phyloP scores from a whole-genome alignment of 30 jellyfish, hydroid and myxozoan genomes.

The Aurelia aurita region DNA sequence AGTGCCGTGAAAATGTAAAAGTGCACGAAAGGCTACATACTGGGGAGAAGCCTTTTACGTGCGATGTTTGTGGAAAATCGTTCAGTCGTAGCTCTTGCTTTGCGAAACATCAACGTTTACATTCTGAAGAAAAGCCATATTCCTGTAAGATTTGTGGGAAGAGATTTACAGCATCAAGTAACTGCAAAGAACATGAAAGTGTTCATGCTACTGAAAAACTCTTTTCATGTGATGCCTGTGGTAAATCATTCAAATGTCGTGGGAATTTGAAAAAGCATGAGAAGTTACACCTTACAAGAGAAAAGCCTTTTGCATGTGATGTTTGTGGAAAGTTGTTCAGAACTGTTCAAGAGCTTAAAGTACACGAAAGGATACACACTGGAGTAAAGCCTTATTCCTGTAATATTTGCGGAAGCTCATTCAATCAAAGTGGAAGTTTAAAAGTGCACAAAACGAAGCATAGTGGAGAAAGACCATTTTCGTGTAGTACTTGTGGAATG shows the following conservation, averaged over 20 bases:
- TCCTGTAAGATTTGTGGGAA: constrained; percentile 56
- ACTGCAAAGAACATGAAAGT: not conserved
- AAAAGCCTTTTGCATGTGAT: no score
- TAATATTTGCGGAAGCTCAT: no score
- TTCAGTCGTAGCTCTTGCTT: constrained; percentile 39
- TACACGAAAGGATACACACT: no score
- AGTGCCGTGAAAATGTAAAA: not conserved
- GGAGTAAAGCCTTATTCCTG: no score
- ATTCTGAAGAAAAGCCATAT: constrained; percentile 42
- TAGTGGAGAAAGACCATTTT: no score
- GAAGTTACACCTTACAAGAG: not conserved
- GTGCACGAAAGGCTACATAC: constrained; percentile 36
- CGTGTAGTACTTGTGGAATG: no score
- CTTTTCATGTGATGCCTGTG: constrained; percentile 4
- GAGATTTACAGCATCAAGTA: constrained; percentile 15
- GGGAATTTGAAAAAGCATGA: constrained; percentile 1
- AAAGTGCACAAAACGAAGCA: no score
- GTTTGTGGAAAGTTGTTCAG: no score
- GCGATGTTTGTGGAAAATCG: constrained; percentile 32
- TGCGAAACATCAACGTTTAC: constrained; percentile 28
- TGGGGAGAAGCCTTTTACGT: constrained; percentile 37
- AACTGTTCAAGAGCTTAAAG: no score
- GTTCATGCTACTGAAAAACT: no score
- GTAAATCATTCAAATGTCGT: not conserved
- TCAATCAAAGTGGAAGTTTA: no score